Base-by-base conservation (phyloP, 2,888 invertebrate genomes). In the Bruchidius siliquastri region DNA sequence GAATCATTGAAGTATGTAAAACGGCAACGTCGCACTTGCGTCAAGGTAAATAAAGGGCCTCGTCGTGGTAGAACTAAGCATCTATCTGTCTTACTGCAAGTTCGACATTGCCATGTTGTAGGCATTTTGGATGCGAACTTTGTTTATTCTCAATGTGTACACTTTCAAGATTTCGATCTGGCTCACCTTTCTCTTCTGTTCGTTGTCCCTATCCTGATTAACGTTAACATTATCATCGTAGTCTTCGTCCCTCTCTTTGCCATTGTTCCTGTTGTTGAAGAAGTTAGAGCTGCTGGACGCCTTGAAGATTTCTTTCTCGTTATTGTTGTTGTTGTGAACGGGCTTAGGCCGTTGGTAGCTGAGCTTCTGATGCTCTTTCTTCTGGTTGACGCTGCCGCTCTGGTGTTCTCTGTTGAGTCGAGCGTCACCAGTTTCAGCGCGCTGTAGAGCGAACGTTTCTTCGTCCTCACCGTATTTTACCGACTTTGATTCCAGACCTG, bases 281-380 rank as follows among this genome's bases (percentile, higher is more conserved):
- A 93, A 93, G 85, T 93, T 92, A 0, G 93, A 92, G 74, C 92
- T 93, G 83, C 92, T 92, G 22, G 93, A 92, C 69, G 91, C 90
- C 79, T 91, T 91, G 74, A 93, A 91, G 74, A 90, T 88, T 80
- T 93, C 92, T 74, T 90, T 80, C 30, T 87, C 86, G 74, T 80
- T 80, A 74, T 83, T 81, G 70, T 79, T 77, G 75, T 77, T 79
- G 75, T 83, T 80, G 74, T 81, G 81, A 26, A 20, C 70, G 68
- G 73, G 77, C 83, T 85, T 77, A 82, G 83, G 77, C 79, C 80
- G 77, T 81, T 81, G 69, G 70, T 72, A 76, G 75, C 78, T 76
- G 81, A 79, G 76, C 75, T 78, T 80, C 72, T 75, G 79, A 72
- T 78, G 77, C 71, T 86, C 84, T 71, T 83, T 83, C 77, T 86